Evolutionary conservation across 1,140 invertebrate genomes (phyloP), one percentile per base, ranked within the genome.

Genomic region (Drosophila pachea): DNA sequence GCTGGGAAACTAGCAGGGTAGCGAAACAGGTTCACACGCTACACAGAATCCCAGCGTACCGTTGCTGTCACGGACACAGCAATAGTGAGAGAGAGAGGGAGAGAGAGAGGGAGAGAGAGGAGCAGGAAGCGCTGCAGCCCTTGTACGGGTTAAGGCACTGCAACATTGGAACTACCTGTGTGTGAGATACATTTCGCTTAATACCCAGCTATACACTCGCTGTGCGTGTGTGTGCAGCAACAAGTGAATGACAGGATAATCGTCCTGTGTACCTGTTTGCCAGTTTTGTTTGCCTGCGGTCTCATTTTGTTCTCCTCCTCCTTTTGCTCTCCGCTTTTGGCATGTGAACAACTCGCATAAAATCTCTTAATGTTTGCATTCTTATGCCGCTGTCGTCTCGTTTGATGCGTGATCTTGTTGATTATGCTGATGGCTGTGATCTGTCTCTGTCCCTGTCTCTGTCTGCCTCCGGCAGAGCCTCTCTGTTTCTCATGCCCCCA

Each of bases 201-300:
- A 53, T 68, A 64, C 60, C 59, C 14, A 52, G 63, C 42, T 47
- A 11, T 36, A 12, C n/a, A n/a, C 16, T 33, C 45, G 33, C 5
- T 48, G 7, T 40, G 58, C 48, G 40, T 61, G 36, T 49, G 12
- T 53, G 32, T 36, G 54, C 58, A 42, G 83, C 86, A 88, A 88
- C 86, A 88, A 88, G 86, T 88, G 82, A 88, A 88, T 88, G 86
- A 88, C 86, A 88, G 86, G 86, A 88, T 88, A 88, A 88, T 88
- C 86, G 86, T 88, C 86, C 86, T 88, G 77, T 70, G 73, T 83
- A 84, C 76, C 79, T 83, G 78, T 77, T 78, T 49, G 48, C 56
- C 58, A 73, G 68, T 73, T 22, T 74, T 74, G 74, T 59, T 78
- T 64, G 68, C 29, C 50, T 38, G 56, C 56, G 59, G 76, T 32